Percentiles rank a stretch among this genome's conserved stretches.
These are phyloP conservation scores for Meta bourneti DNA, from an alignment of 2,888 invertebrate genomes.

Conservation along the genomic window DNA sequence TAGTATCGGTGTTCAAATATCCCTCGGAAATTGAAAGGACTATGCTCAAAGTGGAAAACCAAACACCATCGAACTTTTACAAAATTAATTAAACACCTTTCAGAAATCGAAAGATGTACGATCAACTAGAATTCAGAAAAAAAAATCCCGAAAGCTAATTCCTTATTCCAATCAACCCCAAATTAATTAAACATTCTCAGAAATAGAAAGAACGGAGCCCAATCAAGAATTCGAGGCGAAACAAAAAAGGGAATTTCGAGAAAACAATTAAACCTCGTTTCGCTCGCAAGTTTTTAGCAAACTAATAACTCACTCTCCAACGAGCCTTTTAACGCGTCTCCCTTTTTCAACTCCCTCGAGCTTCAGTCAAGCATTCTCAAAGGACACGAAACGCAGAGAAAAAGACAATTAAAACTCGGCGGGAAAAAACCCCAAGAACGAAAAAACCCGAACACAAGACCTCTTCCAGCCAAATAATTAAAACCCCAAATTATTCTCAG, in stretches of 20 bases:
- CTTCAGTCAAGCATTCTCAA: neutral
- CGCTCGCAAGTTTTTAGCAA: neutral
- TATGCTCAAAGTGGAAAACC: too few relatives aligned
- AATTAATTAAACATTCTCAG: neutral
- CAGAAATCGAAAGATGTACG: too few relatives aligned
- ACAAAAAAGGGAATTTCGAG: neutral
- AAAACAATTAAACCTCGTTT: neutral
- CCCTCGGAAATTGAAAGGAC: too few relatives aligned
- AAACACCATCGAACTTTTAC: too few relatives aligned
- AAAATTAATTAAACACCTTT: too few relatives aligned
- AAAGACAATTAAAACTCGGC: slow-evolving; percentile 29
- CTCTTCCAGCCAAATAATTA: slow-evolving; percentile 15
- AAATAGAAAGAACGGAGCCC: neutral
- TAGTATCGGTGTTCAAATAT: too few relatives aligned
- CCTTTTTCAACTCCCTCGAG: neutral
- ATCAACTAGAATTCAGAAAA: too few relatives aligned
- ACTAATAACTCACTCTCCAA: neutral
- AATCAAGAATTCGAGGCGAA: neutral
- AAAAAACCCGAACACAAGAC: neutral
- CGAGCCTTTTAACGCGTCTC: neutral
- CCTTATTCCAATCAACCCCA: neutral
- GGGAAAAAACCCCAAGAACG: neutral
- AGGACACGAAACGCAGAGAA: neutral
- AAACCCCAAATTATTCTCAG: slow-evolving; percentile 4
- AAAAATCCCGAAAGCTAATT: too few relatives aligned